These are phyloP conservation scores for Poicephalus gulielmi DNA, from an alignment of 2,113 vertebrate species.

Conservation along the genomic window DNA sequence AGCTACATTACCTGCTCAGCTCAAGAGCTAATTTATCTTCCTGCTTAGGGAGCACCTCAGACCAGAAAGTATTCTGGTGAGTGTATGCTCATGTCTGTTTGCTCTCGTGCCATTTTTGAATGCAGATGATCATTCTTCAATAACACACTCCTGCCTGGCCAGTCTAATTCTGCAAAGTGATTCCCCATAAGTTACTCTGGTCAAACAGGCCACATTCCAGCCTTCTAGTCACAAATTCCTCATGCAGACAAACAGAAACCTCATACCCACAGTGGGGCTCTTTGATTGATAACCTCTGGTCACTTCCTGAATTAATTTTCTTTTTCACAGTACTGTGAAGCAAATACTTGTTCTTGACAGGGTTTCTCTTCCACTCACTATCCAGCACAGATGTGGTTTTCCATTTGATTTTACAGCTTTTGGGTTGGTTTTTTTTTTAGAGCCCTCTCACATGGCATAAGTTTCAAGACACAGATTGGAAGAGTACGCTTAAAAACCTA, in stretches of 20 bases:
- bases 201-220: not conserved
- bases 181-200: not conserved
- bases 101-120: not conserved
- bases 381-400: not conserved
- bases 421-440: not conserved
- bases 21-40: not conserved
- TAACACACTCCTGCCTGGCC: not conserved
- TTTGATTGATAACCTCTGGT: not conserved
- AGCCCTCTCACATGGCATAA: accelerated
- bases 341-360: not conserved
- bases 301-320: not conserved
- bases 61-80: not conserved
- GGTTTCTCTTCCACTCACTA: not conserved
- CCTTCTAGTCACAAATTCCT: not conserved
- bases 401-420: not conserved
- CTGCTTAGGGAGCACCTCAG: not conserved
- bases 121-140: not conserved
- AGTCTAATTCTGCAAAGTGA: not conserved
- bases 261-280: accelerated
- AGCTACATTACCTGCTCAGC: not conserved
- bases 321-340: not conserved
- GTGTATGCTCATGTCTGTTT: not conserved
- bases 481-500: not conserved
- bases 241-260: not conserved
- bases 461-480: not conserved